Conservation (phyloP, 2,888 invertebrate species). For the Sarcophaga caerulescens region DNA sequence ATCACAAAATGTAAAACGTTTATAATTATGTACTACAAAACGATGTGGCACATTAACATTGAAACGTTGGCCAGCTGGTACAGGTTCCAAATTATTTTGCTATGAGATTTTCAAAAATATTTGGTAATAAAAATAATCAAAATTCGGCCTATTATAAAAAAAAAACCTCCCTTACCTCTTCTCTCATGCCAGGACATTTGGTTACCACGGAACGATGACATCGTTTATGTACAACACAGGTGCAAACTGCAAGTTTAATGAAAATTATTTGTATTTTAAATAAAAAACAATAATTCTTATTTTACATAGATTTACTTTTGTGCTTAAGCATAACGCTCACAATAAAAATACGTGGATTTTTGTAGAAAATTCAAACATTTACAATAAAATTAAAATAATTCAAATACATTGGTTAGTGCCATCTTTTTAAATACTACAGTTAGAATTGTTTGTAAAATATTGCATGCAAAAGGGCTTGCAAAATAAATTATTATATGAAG, state of each 20-base stretch:
- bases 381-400: neutral
- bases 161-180: slow-evolving; percentile 83
- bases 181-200: slow-evolving; percentile 99
- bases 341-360: neutral
- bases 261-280: slow-evolving; percentile 51
- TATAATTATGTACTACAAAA: slow-evolving; percentile 97
- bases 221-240: slow-evolving; percentile 99
- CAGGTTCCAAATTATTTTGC: slow-evolving; percentile 84
- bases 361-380: neutral
- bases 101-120: slow-evolving; percentile 57
- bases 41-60: slow-evolving; percentile 99
- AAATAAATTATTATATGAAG: neutral
- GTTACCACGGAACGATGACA: slow-evolving; percentile 98
- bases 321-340: slow-evolving; percentile 10
- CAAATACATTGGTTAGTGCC: neutral
- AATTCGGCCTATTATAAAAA: neutral
- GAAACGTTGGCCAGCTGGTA: slow-evolving; percentile 90
- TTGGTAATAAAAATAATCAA: slow-evolving; percentile 1
- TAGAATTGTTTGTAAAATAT: neutral
- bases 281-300: neutral
- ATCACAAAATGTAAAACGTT: slow-evolving; percentile 99
- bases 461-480: neutral
- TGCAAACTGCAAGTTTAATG: slow-evolving; percentile 89
- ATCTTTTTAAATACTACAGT: neutral
- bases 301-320: slow-evolving; percentile 24